Base-by-base conservation (phyloP, 2,797 vertebrate genomes). In the Tadarida brasiliensis region DNA sequence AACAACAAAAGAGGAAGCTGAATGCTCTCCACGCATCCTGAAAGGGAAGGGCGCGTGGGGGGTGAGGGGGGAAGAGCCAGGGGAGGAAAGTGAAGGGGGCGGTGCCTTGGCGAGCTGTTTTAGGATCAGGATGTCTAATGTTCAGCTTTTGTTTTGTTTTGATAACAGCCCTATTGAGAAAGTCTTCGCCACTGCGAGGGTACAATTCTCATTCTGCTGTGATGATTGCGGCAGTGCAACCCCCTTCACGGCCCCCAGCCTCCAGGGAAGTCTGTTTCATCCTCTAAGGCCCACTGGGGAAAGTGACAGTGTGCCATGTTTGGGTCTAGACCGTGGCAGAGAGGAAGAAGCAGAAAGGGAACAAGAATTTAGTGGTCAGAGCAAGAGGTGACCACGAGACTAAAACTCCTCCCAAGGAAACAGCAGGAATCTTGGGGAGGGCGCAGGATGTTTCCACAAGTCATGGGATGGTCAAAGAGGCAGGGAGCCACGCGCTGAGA, bases 91-190 rank as follows among this genome's bases (percentile, higher is more conserved):
- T 1, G 8, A 22, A 24, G 33, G 2, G 12, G 61, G 30, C 51
- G 12, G 11, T 2, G 7, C 39, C 39, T 44, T 44, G 39, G 39
- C 39, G 77, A 63, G 63, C 17, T 9, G 28, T 20, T 74, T 92
- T 16, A 76, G 65, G 74, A 78, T 87, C 74, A 4, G 49, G 24
- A 19, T 15, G 26, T 61, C 87, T 85, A 11, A 76, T n/a, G 68
- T 24, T 83, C 73, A n/a, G 57, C 28, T 68, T 77, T 51, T 33
- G 74, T 47, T 92, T 57, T n/a, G 44, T 77, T 91, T 82, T 59
- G 65, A 20, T 74, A 57, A 71, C 11, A 88, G 86, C 76, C 78
- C 85, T 49, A 70, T 17, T 56, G 56, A 95, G 95, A 59, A 47
- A n/a, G 20, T 10, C 51, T 49, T 63, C 39, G 3, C 84, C 35